These are phyloP conservation scores for Salarias fasciatus DNA, from an alignment of 2,797 vertebrate species.

Conservation along the genomic window DNA sequence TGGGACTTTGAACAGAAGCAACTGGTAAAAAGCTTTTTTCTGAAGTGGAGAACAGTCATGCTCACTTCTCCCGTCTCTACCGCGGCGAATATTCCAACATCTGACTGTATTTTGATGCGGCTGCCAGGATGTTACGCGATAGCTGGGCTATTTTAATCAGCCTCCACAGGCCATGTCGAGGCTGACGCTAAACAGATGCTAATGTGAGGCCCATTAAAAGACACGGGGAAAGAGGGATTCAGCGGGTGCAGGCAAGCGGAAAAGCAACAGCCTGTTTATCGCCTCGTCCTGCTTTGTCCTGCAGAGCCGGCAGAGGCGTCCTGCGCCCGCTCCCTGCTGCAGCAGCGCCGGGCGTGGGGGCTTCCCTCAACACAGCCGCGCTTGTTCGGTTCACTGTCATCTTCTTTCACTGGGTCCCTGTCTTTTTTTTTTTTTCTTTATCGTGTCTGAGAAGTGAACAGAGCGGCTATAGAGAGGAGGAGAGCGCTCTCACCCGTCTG, in stretches of 20 bases:
- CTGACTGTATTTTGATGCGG: slow-evolving; percentile 64
- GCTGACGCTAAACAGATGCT: slow-evolving; percentile 81
- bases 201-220: slow-evolving; percentile 79
- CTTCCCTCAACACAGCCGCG: slow-evolving; percentile 80
- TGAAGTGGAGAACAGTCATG: slow-evolving; percentile 25
- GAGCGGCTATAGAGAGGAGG: slow-evolving; percentile 45
- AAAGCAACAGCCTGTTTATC: slow-evolving; percentile 80
- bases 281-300: slow-evolving; percentile 71
- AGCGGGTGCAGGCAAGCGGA: slow-evolving; percentile 73
- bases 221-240: slow-evolving; percentile 67
- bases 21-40: slow-evolving; percentile 20
- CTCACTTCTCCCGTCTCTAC: slow-evolving; percentile 25
- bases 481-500: slow-evolving; percentile 55
- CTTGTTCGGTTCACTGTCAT: slow-evolving; percentile 73
- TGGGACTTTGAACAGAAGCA: slow-evolving; percentile 27
- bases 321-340: slow-evolving; percentile 24
- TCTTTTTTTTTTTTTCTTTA: slow-evolving; percentile 26
- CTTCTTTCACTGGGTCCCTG: slow-evolving; percentile 61
- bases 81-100: slow-evolving; percentile 33
- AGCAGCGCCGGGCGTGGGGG: slow-evolving; percentile 71
- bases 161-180: slow-evolving; percentile 67
- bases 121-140: slow-evolving; percentile 66
- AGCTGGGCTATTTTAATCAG: slow-evolving; percentile 74
- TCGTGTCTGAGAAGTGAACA: slow-evolving; percentile 61
- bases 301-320: slow-evolving; percentile 49